Conservation (phyloP, 1,140 invertebrate species). For the Heliconius eleuchia region DNA sequence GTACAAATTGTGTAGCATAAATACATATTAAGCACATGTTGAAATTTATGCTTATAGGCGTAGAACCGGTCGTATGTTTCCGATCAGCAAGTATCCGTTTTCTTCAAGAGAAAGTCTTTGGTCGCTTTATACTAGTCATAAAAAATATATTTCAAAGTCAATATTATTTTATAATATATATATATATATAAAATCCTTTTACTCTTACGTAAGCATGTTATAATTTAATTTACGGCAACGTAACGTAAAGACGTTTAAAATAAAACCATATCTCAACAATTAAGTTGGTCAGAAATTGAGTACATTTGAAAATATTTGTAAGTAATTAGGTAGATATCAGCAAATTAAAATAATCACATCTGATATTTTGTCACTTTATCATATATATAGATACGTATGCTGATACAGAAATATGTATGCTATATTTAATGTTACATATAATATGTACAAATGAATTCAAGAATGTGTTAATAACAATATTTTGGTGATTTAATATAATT, state of each 20-base stretch:
- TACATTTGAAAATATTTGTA: neutral
- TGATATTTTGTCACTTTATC: neutral
- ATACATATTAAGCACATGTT: slow-evolving; percentile 1
- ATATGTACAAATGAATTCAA: neutral
- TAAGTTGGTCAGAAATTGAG: neutral
- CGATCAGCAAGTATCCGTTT: slow-evolving; percentile 16
- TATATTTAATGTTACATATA: neutral
- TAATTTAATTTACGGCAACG: neutral
- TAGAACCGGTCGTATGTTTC: slow-evolving; percentile 21
- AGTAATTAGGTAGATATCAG: neutral
- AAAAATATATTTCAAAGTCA: neutral
- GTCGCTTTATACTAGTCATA: neutral
- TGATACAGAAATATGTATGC: neutral
- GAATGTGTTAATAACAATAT: no score
- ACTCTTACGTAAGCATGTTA: no score
- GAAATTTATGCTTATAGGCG: neutral
- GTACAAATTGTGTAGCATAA: neutral
- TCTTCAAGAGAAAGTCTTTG: slow-evolving; percentile 4
- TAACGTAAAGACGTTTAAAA: neutral
- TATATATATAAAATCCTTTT: neutral
- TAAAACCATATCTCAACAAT: neutral
- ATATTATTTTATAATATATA: neutral
- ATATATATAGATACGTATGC: neutral
- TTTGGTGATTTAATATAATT: no score
- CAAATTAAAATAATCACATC: neutral